Conservation (phyloP, 2,113 vertebrate genomes). For the Ceyx margarethae region DNA sequence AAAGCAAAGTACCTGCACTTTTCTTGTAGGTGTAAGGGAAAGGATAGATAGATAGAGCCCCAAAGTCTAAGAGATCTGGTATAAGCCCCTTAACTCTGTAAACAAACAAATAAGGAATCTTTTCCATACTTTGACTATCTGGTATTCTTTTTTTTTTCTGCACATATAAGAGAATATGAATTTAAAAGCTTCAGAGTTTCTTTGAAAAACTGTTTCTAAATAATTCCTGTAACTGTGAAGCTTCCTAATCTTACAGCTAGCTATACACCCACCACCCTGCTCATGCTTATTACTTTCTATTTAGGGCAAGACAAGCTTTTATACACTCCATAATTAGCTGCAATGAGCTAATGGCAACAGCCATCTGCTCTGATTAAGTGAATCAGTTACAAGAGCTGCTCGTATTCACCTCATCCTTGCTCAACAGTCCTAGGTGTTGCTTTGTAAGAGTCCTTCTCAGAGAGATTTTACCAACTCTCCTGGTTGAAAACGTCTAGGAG, state of each 20-base stretch:
- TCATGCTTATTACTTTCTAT: background rate
- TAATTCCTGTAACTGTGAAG: background rate
- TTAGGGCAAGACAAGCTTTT: background rate
- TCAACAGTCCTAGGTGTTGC: background rate
- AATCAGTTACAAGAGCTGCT: background rate
- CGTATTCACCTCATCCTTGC: background rate
- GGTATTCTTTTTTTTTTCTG: background rate
- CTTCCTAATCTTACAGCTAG: background rate
- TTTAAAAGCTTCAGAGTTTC: background rate
- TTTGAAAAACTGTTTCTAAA: background rate
- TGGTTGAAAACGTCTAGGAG: background rate
- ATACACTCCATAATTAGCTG: background rate
- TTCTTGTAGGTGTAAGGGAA: background rate
- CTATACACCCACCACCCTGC: background rate
- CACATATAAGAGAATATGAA: background rate
- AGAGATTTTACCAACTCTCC: background rate
- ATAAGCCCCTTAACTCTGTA: background rate
- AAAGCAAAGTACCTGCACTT: background rate
- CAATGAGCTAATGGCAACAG: conserved; percentile 23
- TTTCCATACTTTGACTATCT: background rate
- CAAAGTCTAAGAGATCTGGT: background rate
- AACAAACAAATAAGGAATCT: background rate
- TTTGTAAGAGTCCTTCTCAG: background rate
- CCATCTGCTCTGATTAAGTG: conserved; percentile 34
- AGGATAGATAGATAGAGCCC: background rate